Evolutionary conservation across 2,888 invertebrate genomes (phyloP).

Genomic region (Plebejus argus): DNA sequence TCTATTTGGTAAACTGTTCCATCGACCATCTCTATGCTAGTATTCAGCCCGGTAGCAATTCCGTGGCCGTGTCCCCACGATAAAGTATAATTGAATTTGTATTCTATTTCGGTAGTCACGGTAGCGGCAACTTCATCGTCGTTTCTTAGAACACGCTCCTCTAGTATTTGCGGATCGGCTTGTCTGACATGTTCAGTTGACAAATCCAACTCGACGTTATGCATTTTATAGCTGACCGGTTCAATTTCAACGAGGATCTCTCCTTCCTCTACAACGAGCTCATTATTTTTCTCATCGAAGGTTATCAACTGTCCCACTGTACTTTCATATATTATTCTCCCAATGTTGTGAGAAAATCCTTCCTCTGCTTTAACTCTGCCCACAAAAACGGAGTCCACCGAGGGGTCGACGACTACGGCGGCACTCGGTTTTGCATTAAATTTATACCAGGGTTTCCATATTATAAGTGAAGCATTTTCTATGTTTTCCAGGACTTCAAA

Average conservation of each 20-base stretch:
- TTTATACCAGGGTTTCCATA: slow-evolving; percentile 89
- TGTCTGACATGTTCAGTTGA: slow-evolving; percentile 75
- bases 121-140: slow-evolving; percentile 79
- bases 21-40: slow-evolving; percentile 82
- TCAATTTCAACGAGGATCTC: slow-evolving; percentile 91
- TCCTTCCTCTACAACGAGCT: slow-evolving; percentile 81
- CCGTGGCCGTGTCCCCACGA: slow-evolving; percentile 91
- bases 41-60: slow-evolving; percentile 86
- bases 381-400: slow-evolving; percentile 64
- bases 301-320: slow-evolving; percentile 86
- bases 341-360: slow-evolving; percentile 82
- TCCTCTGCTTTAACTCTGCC: slow-evolving; percentile 61
- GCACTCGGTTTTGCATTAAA: slow-evolving; percentile 85
- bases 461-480: slow-evolving; percentile 87
- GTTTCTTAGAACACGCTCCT: slow-evolving; percentile 76
- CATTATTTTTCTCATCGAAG: slow-evolving; percentile 82
- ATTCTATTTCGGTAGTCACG: slow-evolving; percentile 87
- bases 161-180: slow-evolving; percentile 75
- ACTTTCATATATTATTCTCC: slow-evolving; percentile 84
- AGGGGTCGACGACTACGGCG: slow-evolving; percentile 82
- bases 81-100: slow-evolving; percentile 84
- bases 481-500: slow-evolving; percentile 89
- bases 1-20: slow-evolving; percentile 81
- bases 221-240: slow-evolving; percentile 88
- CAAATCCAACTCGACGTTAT: slow-evolving; percentile 82